phyloP scores from a whole-genome alignment of 2,888 invertebrate genomes.

The Cheilosia soror region DNA sequence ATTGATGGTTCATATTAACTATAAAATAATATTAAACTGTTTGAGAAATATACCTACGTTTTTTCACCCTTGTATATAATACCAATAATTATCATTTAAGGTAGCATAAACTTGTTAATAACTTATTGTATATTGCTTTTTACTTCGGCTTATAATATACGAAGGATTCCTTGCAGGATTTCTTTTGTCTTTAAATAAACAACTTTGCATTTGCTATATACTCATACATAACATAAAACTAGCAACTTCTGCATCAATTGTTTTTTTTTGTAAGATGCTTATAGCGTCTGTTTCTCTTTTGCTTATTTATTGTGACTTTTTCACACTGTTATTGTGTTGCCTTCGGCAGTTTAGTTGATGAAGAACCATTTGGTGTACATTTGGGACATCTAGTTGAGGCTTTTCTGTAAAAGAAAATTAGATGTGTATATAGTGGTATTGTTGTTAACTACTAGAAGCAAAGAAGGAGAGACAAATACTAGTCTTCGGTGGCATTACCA shows the following conservation, averaged over 20 bases:
- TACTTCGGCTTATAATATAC: constrained; percentile 22
- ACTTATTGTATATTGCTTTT: constrained; percentile 49
- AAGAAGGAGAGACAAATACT: background rate
- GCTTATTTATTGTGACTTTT: constrained; percentile 32
- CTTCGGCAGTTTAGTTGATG: constrained; percentile 50
- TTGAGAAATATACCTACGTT: background rate
- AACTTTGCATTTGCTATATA: constrained; percentile 18
- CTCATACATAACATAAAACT: constrained; percentile 10
- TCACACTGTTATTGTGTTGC: constrained; percentile 53
- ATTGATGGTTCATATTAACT: too few species aligned
- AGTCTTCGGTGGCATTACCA: too few species aligned
- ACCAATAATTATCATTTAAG: background rate
- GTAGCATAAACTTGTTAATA: constrained; percentile 24
- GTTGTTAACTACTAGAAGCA: background rate
- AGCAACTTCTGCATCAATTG: constrained; percentile 34
- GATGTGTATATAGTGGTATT: background rate
- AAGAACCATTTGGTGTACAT: constrained; percentile 69
- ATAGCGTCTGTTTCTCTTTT: constrained; percentile 48
- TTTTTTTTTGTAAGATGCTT: constrained; percentile 18
- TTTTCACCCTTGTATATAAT: background rate
- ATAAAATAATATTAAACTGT: too few species aligned
- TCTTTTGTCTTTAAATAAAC: constrained; percentile 16
- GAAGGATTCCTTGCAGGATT: constrained; percentile 37
- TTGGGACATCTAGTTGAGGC: constrained; percentile 61
- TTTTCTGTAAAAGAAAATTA: constrained; percentile 49